Evolutionary conservation across 2,797 vertebrate species (phyloP).

Genomic region (Chelidonichthys spinosus): DNA sequence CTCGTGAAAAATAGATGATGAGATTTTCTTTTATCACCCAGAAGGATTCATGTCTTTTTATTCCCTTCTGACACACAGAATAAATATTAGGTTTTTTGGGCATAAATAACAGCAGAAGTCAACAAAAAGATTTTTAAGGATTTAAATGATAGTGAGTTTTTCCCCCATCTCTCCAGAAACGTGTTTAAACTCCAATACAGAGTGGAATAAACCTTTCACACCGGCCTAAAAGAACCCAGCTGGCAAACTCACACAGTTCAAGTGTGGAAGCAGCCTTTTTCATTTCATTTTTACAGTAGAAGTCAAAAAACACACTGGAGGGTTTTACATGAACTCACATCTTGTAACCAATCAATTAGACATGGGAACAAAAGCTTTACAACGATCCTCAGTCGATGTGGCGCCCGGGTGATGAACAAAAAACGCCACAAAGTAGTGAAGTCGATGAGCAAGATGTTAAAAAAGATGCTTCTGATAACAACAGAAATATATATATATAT

Average conservation of each 20-base stretch:
- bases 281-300: background rate
- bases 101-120: no score
- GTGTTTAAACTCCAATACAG: no score
- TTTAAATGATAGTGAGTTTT: no score
- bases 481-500: background rate
- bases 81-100: background rate
- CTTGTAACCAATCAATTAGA: constrained; percentile 24
- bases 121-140: no score
- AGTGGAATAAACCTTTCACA: no score
- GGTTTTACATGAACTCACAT: constrained; percentile 16
- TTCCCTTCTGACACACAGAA: constrained; percentile 4
- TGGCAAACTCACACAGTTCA: background rate
- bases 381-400: constrained; percentile 13
- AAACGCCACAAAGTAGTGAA: constrained; percentile 1
- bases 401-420: background rate
- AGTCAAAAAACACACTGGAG: no score
- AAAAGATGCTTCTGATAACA: no score
- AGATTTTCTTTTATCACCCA: constrained; percentile 42
- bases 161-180: no score
- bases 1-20: constrained; percentile 59
- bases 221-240: no score
- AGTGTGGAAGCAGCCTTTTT: background rate
- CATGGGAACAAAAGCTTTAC: constrained; percentile 24
- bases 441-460: constrained; percentile 19
- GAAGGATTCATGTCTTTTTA: constrained; percentile 15